Evolutionary conservation across 2,113 vertebrate species (phyloP).

Genomic region (Tetrao urogallus): DNA sequence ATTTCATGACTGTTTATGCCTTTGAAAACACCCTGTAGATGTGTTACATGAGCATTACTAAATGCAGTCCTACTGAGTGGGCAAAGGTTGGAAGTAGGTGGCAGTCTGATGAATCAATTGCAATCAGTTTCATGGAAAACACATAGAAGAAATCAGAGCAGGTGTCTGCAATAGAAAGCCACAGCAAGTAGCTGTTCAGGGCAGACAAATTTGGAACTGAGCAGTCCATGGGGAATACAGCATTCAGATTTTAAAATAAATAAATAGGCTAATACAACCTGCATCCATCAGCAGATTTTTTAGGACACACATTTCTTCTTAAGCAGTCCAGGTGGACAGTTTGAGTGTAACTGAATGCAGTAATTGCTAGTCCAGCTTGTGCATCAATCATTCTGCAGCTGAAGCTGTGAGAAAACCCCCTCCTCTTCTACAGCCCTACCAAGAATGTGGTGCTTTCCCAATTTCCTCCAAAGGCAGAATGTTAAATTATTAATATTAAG

Average conservation of each 20-base stretch:
- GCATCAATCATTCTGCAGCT: not conserved
- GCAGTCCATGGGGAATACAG: not conserved
- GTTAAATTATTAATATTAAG: not conserved
- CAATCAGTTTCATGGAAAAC: not conserved
- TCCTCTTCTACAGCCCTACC: not conserved
- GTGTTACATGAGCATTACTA: not conserved
- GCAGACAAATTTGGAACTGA: not conserved
- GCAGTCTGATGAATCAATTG: not conserved
- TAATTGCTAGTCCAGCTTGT: not conserved
- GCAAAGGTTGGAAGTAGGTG: not conserved
- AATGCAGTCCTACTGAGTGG: not conserved
- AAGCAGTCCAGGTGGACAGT: not conserved
- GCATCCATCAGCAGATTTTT: not conserved
- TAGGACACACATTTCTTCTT: not conserved
- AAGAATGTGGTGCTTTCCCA: constrained; percentile 12
- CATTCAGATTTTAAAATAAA: not conserved
- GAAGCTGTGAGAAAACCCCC: not conserved
- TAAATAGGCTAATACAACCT: not conserved
- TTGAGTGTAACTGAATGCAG: not conserved
- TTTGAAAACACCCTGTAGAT: not conserved
- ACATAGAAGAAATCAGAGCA: not conserved
- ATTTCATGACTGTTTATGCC: not conserved
- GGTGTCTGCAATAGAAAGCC: not conserved
- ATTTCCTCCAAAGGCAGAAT: not conserved
- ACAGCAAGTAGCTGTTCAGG: not conserved